Evolutionary conservation across 2,113 vertebrate genomes (phyloP), one percentile per base, ranked within the genome.

Genomic region (Nothobranchius kuhntae): DNA sequence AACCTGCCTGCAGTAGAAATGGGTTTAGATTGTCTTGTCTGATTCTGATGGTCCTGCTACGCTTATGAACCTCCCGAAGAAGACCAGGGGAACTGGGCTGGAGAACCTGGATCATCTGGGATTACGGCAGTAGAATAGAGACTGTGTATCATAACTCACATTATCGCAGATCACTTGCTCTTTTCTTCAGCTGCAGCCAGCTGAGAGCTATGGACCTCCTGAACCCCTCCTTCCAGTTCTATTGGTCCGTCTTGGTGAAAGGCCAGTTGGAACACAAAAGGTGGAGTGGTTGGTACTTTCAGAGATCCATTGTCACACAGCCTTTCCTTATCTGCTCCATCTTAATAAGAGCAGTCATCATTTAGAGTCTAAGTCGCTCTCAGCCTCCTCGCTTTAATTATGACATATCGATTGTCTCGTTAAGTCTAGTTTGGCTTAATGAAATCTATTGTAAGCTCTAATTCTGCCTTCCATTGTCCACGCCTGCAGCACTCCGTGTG

Each of bases 401-500:
- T 91, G 91, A 93, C 90, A 72, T 92, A 96, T 96, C 93, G 95
- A 96, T 95, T 94, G 93, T 92, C 92, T 93, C 90, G 91, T 94
- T 94, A 94, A 94, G 91, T 92, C 92, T 93, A 94, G 93, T 95
- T 95, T 95, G 93, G 90, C 92, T 93, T 93, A 96, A 95, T 96
- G 95, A 94, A 96, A 96, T 90, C 94, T 94, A 95, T 95, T 96
- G 94, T 95, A 94, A 92, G 92, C 88, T 89, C 93, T 93, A 93
- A 91, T 92, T 90, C 88, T 87, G 90, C 91, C 90, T 86, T 76
- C 89, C 89, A 94, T 93, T 94, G 92, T 93, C 84, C 89, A 78
- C 35, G 77, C 85, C 83, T 78, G 74, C 90, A 92, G 92, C 75
- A 17, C 84, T 89, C 1, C 4, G 12, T 67, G 75, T 86, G 82